phyloP scores from a whole-genome alignment of 2,113 vertebrate genomes.

The Calidris pugnax region DNA sequence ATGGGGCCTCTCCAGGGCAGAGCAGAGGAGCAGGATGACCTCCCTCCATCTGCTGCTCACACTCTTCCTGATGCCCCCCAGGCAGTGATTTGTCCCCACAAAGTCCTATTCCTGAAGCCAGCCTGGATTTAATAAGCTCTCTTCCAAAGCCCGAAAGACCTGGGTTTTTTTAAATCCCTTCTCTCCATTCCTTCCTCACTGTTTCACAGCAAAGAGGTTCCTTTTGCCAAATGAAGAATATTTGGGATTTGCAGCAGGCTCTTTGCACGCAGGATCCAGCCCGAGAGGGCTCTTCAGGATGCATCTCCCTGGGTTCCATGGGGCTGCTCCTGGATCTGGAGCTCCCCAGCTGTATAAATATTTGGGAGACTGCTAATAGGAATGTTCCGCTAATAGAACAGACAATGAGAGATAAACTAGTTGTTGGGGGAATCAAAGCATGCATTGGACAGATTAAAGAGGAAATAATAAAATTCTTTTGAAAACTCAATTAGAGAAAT shows the following conservation, averaged over 20 bases:
- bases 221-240: not conserved
- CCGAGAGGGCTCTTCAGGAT: not conserved
- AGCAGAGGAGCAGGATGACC: no score
- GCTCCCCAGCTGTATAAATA: slow-evolving; percentile 47
- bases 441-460: not conserved
- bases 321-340: not conserved
- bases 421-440: not conserved
- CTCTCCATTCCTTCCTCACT: not conserved
- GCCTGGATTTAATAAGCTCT: not conserved
- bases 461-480: not conserved
- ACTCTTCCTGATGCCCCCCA: no score
- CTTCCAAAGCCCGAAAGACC: not conserved
- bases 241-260: not conserved
- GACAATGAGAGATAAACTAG: not conserved
- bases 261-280: not conserved
- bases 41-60: no score
- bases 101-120: not conserved
- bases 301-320: not conserved
- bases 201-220: not conserved
- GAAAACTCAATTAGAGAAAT: not conserved
- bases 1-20: no score
- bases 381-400: not conserved
- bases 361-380: slow-evolving; percentile 29
- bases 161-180: not conserved
- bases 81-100: not conserved